A percentile compares a stretch with the other conserved stretches of the same genome.
Conservation (phyloP, 1,140 invertebrate species). For the Drosophila mojavensis region DNA sequence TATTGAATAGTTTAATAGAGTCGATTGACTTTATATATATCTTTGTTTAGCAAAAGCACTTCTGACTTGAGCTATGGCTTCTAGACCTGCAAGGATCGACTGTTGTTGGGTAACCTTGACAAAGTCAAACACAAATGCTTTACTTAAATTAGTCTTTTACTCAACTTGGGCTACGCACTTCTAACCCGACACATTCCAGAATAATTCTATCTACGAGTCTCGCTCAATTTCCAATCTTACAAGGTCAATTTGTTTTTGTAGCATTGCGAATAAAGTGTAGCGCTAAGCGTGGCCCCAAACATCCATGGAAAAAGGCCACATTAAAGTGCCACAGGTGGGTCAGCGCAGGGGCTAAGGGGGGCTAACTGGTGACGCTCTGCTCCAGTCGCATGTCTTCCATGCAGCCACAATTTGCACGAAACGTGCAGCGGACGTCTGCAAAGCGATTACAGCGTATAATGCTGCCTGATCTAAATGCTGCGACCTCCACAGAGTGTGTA, state of each 20-base stretch:
- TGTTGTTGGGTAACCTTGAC: no score
- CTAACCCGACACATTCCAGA: background rate
- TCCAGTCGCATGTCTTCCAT: conserved; percentile 41
- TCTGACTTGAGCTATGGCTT: no score
- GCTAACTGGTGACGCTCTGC: conserved; percentile 21
- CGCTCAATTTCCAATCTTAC: conserved; percentile 38
- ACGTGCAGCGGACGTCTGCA: conserved; percentile 61
- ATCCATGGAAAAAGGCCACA: conserved; percentile 32
- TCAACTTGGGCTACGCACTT: background rate
- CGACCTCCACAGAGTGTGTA: conserved; percentile 10
- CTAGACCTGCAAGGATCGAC: no score
- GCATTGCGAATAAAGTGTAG: conserved; percentile 38
- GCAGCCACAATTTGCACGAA: conserved; percentile 60
- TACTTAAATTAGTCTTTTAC: no score
- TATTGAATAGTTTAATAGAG: no score
- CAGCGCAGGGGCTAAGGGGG: background rate
- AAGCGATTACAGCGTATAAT: conserved; percentile 65
- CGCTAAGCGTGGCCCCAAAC: conserved; percentile 40
- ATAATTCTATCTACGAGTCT: background rate
- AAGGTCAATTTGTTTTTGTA: conserved; percentile 42
- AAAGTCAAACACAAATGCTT: no score
- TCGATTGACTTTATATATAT: no score
- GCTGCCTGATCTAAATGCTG: conserved; percentile 60
- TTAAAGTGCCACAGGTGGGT: conserved; percentile 13
- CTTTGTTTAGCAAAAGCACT: no score